These are phyloP conservation scores for Thalassarche chlororhynchos DNA, from an alignment of 2,113 vertebrate species.

Conservation along the genomic window DNA sequence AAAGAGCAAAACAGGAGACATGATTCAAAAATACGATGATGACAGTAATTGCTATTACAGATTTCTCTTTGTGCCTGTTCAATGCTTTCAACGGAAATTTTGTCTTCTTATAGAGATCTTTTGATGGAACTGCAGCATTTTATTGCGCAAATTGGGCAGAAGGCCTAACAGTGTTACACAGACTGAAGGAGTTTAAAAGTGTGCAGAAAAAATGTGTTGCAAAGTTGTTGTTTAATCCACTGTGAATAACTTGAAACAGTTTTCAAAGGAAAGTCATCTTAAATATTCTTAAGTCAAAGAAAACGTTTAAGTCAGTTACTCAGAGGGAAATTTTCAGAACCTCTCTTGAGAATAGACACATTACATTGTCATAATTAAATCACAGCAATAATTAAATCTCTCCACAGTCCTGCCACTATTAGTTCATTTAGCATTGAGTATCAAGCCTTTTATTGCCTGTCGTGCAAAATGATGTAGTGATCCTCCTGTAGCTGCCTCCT, in stretches of 20 bases:
- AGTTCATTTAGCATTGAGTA: not conserved
- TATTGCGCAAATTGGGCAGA: not conserved
- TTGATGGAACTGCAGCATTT: not conserved
- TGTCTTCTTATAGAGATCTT: not conserved
- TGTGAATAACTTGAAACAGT: not conserved
- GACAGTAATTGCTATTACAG: not conserved
- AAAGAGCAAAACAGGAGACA: not conserved
- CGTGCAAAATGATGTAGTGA: not conserved
- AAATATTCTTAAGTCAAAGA: not conserved
- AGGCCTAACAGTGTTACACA: not conserved
- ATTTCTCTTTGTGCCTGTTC: not conserved
- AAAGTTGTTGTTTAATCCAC: not conserved
- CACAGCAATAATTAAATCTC: not conserved
- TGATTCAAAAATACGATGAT: not conserved
- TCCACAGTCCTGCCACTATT: not conserved
- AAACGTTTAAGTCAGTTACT: not conserved
- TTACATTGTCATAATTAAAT: not conserved
- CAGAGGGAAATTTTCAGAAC: not conserved
- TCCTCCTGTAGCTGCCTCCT: not conserved
- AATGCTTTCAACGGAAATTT: not conserved
- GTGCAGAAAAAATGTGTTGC: not conserved
- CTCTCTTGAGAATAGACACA: not conserved
- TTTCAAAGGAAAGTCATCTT: not conserved
- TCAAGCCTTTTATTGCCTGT: not conserved
- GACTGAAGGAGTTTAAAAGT: not conserved